These are phyloP conservation scores for Gallinago jamesoni DNA, from an alignment of 2,113 vertebrate genomes.

Conservation along the genomic window DNA sequence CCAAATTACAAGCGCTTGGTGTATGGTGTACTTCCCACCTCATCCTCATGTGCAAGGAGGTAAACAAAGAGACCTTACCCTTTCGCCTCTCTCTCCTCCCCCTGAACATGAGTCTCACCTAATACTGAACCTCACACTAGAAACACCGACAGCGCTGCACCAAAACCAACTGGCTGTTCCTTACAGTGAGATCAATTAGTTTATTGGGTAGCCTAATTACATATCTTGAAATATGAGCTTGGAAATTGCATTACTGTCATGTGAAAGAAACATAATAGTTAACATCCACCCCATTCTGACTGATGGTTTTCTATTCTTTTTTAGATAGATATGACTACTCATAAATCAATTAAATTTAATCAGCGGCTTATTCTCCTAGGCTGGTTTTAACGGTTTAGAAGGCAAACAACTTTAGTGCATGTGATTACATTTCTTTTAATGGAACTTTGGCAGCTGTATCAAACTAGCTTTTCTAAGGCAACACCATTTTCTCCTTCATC, in stretches of 20 bases:
- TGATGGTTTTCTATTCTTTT: background rate
- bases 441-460: background rate
- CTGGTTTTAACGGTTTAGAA: slow-evolving; percentile 12
- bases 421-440: slow-evolving; percentile 10
- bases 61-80: background rate
- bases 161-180: background rate
- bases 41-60: background rate
- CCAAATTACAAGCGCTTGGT: background rate
- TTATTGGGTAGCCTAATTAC: background rate
- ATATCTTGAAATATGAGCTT: background rate
- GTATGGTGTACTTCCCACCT: background rate
- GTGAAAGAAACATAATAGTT: background rate
- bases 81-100: background rate
- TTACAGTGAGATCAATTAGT: slow-evolving; percentile 1
- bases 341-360: slow-evolving; percentile 39
- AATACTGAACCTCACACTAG: background rate
- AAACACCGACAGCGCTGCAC: background rate
- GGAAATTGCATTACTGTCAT: background rate
- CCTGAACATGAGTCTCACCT: background rate
- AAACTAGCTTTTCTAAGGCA: slow-evolving; percentile 8
- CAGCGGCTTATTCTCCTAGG: background rate
- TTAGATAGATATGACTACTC: background rate
- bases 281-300: background rate
- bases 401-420: background rate
- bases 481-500: background rate